Base-by-base conservation (phyloP, 1,140 invertebrate species). In the Drosophila gunungcola region DNA sequence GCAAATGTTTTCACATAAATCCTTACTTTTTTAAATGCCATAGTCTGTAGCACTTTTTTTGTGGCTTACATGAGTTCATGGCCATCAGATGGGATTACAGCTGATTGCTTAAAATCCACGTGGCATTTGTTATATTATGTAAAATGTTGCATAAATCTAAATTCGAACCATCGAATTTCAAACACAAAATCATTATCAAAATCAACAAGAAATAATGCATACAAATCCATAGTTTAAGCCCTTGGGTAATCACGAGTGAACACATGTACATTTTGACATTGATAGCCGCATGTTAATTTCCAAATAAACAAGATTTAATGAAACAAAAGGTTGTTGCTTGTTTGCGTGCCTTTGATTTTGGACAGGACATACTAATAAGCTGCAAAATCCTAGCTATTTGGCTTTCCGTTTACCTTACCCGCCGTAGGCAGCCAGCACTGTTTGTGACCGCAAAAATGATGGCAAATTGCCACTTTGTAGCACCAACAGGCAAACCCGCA, bases 391-490 rank as follows among this genome's bases (percentile, higher is more conserved):
- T 12, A 42, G 36, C 42, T 45, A 41, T 56, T 69, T 49, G 10
- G 45, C 29, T 36, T 10, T 32, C 5, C 13, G 0, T 13, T 3
- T 12, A 38, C 51, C 29, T 41, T 48, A 36, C 21, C n/a, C 49
- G 27, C 51, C 43, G 3, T 12, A 12, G 51, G 62, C 34, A 29
- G 29, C 16, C 49, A 36, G 16, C 42, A 55, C 67, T 69, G 32
- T 56, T 70, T 65, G 39, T 27, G 52, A 58, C 60, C 73, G 41
- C 77, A 78, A 78, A 74, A 75, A 75, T 86, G 78, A 76, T 78
- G 73, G 73, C 82, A 73, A 88, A 77, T 88, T 80, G 76, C 72
- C 60, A 82, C 74, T 79, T 88, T 79, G 63, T 54, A 58, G 52
- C 41, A 54, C 48, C 38, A 51, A 46, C 41, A 58, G 34, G 48